A percentile compares a stretch with the other conserved stretches of the same genome.
phyloP scores from a whole-genome alignment of 2,888 invertebrate species.

The Euspilapteryx auroguttella region DNA sequence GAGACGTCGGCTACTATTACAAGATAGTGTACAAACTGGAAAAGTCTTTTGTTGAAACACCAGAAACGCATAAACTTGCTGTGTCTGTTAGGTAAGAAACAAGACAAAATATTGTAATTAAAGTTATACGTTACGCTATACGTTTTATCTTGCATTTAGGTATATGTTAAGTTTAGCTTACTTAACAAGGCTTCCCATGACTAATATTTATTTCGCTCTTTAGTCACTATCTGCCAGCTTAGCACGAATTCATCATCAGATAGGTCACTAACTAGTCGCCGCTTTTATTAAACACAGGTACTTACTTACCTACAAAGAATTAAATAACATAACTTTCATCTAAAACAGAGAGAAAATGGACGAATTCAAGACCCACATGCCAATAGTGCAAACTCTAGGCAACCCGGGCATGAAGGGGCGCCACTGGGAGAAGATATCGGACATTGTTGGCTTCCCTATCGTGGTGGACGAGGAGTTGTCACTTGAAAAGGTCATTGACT shows the following conservation, averaged over 20 bases:
- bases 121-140: too few relatives aligned
- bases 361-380: constrained; percentile 84
- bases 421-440: constrained; percentile 94
- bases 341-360: constrained; percentile 71
- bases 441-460: constrained; percentile 92
- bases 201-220: too few relatives aligned
- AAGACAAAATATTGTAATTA: too few relatives aligned
- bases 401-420: constrained; percentile 92
- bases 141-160: too few relatives aligned
- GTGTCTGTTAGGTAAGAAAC: constrained; percentile 41
- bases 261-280: too few relatives aligned
- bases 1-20: constrained; percentile 69
- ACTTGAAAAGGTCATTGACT: constrained; percentile 87
- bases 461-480: constrained; percentile 81
- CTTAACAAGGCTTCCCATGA: too few relatives aligned
- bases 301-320: too few relatives aligned
- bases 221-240: too few relatives aligned
- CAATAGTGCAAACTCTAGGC: constrained; percentile 90
- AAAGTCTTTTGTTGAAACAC: constrained; percentile 78
- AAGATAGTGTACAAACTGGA: constrained; percentile 86
- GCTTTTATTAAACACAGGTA: too few relatives aligned
- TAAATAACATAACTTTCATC: background rate
- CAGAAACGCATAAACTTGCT: constrained; percentile 74
- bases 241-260: too few relatives aligned
- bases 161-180: too few relatives aligned